phyloP scores from a whole-genome alignment of 53 echinoderm and acorn worm genomes.

The Paracentrotus lividus region DNA sequence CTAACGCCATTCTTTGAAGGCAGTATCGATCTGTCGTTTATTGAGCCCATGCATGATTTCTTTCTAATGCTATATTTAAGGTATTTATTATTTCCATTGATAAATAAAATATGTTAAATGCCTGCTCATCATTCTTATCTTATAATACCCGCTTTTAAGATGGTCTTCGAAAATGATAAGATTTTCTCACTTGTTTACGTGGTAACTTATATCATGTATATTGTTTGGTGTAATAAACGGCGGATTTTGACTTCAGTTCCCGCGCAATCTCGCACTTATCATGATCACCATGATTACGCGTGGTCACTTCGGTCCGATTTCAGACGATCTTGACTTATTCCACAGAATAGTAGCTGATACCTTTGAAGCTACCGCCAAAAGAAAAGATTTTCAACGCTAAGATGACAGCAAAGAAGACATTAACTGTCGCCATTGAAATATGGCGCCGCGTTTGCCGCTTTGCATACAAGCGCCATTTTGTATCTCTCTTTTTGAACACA shows the following conservation, averaged over 20 bases:
- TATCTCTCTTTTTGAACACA: not conserved
- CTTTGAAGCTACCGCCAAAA: slow-evolving; percentile 22
- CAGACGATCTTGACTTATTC: not conserved
- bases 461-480: no score
- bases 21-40: no score
- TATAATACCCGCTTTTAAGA: no score
- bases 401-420: not conserved
- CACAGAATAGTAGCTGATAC: not conserved
- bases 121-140: not conserved
- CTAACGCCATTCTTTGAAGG: no score
- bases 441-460: not conserved
- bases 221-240: not conserved
- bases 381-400: not conserved
- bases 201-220: not conserved
- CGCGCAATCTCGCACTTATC: not conserved
- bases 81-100: not conserved
- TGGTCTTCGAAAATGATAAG: no score
- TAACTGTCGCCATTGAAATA: not conserved
- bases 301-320: not conserved
- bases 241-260: not conserved
- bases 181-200: not conserved
- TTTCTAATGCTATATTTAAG: not conserved
- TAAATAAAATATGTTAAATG: not conserved
- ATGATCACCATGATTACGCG: not conserved
- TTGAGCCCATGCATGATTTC: no score